These are phyloP conservation scores for Triops longicaudatus DNA, from an alignment of 1,140 invertebrate species.

Conservation along the genomic window DNA sequence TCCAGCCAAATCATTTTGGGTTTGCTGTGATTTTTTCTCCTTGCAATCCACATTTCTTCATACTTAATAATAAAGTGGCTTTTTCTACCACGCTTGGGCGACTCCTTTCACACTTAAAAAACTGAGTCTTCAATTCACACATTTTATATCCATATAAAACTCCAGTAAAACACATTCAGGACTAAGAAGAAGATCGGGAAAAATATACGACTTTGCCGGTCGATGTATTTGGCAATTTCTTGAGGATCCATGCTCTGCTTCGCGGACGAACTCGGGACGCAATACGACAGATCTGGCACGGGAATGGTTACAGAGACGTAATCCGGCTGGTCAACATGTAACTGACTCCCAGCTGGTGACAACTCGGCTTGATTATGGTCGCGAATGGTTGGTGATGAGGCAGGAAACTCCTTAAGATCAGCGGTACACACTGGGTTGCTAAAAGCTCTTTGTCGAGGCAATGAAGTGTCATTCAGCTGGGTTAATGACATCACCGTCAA, in stretches of 20 bases:
- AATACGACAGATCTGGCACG: slow-evolving; percentile 10
- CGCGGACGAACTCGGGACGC: not conserved
- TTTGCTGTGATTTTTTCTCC: slow-evolving; percentile 15
- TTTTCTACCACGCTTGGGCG: slow-evolving; percentile 5
- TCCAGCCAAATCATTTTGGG: not conserved
- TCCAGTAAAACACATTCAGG: slow-evolving; percentile 78
- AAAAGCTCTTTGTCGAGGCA: not conserved
- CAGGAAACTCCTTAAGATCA: not conserved
- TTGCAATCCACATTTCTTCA: not conserved
- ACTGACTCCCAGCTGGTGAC: not conserved
- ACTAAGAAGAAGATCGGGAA: slow-evolving; percentile 69
- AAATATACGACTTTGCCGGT: slow-evolving; percentile 62
- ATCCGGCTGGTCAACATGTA: not conserved
- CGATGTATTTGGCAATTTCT: slow-evolving; percentile 77
- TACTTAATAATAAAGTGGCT: slow-evolving; percentile 6
- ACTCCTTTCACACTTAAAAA: slow-evolving; percentile 7
- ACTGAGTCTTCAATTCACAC: slow-evolving; percentile 8
- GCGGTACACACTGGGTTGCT: not conserved
- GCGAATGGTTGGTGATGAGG: not conserved
- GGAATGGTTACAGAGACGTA: slow-evolving; percentile 1
- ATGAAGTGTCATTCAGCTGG: not conserved
- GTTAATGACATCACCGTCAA: not conserved
- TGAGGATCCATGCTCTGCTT: slow-evolving; percentile 59
- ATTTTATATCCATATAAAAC: slow-evolving; percentile 56
- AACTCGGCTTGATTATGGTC: not conserved